Base-by-base conservation (phyloP, 1,140 invertebrate genomes). In the Drosophila simulans region DNA sequence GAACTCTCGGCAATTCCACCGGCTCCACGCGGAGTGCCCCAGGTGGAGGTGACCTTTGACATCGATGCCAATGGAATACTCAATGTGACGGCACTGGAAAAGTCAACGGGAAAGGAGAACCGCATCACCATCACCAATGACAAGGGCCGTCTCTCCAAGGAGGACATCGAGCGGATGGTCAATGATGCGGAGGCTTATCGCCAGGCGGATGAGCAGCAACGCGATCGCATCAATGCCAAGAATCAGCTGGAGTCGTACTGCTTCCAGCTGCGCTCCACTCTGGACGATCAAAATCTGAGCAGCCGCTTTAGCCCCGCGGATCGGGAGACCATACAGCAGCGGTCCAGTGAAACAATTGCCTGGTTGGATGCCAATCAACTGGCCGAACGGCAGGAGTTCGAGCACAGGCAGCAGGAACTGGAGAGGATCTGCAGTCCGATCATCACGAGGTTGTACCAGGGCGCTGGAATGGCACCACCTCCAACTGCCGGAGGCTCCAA, bases 91-190 rank as follows among this genome's bases (percentile, higher is more conserved):
- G 97, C 97, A 3, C 93, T 96, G 7, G 97, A 98, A 92, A 98
- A 96, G 93, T 98, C 95, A 0, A 99, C 98, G 49, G 98, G 98
- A 79, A 98, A 98, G 92, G 97, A 98, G 88, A 99, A 99, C 92
- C 98, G 98, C 92, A 99, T 99, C 92, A 98, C 97, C 13, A 99
- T 99, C 80, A 99, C 97, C 81, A 99, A 99, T 88, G 98, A 99
- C 93, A 99, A 99, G 93, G 98, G 98, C 52, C 96, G 98, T 69
- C 94, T 99, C 0, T 96, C 95, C 90, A 99, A 99, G 93, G 98
- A 98, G 89, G 98, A 99, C 70, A 99, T 99, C 81, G 98, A 99
- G 90, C 94, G 97, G 34, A 99, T 99, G 98, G 97, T 99, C 15
- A 97, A 97, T 63, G 98, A 99, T 70, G 98, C 98, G 2, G 98